Percentiles rank a stretch among this genome's conserved stretches.
These are phyloP conservation scores for Procambarus clarkii DNA, from an alignment of 1,140 invertebrate genomes.

Conservation along the genomic window DNA sequence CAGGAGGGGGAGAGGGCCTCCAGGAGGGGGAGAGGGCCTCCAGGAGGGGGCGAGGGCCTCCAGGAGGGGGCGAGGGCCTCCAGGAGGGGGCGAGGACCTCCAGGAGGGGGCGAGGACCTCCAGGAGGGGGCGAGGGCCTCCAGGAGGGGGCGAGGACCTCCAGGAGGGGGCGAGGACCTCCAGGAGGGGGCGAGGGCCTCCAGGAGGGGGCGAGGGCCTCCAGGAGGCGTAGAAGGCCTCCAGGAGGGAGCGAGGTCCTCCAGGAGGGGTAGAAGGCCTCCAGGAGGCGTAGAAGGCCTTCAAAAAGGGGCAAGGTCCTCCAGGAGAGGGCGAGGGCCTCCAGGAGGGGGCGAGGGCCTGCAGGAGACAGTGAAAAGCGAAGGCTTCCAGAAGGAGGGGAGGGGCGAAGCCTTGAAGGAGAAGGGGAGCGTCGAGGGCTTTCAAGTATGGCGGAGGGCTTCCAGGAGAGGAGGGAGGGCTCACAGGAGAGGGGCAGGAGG, in stretches of 20 bases:
- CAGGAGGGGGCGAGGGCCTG: neutral
- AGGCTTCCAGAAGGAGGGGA: neutral
- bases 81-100: neutral
- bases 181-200: too few relatives aligned
- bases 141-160: too few relatives aligned
- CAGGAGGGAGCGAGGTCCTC: too few relatives aligned
- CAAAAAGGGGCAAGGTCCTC: too few relatives aligned
- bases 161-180: too few relatives aligned
- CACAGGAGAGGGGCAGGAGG: neutral
- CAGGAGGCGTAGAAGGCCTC: too few relatives aligned
- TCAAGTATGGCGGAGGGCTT: neutral
- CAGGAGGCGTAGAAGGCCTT: too few relatives aligned
- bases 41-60: neutral
- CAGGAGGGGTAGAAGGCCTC: too few relatives aligned
- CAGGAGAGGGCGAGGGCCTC: too few relatives aligned
- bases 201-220: too few relatives aligned
- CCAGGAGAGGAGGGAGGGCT: neutral
- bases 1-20: neutral
- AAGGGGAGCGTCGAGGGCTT: neutral
- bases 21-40: neutral
- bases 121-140: neutral
- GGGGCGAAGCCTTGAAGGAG: neutral
- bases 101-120: constrained; percentile 1
- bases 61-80: neutral
- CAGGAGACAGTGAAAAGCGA: neutral